Percentiles rank a stretch among this genome's conserved stretches.
Conservation (phyloP, 2,113 vertebrate genomes). For the Cromileptes altivelis region DNA sequence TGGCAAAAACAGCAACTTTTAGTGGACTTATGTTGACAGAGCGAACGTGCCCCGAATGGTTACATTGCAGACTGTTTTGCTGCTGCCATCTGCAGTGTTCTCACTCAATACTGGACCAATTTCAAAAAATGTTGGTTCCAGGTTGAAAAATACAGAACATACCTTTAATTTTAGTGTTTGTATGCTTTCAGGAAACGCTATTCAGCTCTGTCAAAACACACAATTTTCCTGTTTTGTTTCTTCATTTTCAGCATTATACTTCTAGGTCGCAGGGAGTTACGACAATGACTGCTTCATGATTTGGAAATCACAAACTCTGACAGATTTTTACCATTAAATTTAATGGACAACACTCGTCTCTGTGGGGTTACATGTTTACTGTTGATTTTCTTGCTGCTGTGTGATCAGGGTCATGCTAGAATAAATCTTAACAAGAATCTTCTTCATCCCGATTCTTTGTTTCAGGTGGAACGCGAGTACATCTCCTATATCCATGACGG, state of each 20-base stretch:
- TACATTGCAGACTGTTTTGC: too few species aligned
- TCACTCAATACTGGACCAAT: too few species aligned
- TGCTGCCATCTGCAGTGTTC: too few species aligned
- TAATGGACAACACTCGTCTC: neutral
- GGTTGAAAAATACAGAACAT: too few species aligned
- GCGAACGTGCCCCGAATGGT: too few species aligned
- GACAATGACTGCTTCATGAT: neutral
- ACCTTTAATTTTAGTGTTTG: neutral
- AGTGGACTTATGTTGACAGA: too few species aligned
- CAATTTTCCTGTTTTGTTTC: neutral
- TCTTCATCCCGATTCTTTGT: constrained; percentile 23
- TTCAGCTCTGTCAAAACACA: neutral
- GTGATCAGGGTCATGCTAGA: neutral
- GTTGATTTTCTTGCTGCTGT: neutral
- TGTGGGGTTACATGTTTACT: neutral
- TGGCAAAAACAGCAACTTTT: too few species aligned
- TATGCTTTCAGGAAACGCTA: neutral
- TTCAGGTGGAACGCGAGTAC: constrained; percentile 88
- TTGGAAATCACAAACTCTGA: neutral
- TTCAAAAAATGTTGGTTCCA: too few species aligned
- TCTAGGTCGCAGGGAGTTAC: neutral
- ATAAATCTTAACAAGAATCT: neutral
- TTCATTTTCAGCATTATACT: neutral
- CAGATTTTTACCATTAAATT: neutral
- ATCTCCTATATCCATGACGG: constrained; percentile 91